Base-by-base conservation (phyloP, 2,888 invertebrate species). In the Exephanes ischioxanthus region DNA sequence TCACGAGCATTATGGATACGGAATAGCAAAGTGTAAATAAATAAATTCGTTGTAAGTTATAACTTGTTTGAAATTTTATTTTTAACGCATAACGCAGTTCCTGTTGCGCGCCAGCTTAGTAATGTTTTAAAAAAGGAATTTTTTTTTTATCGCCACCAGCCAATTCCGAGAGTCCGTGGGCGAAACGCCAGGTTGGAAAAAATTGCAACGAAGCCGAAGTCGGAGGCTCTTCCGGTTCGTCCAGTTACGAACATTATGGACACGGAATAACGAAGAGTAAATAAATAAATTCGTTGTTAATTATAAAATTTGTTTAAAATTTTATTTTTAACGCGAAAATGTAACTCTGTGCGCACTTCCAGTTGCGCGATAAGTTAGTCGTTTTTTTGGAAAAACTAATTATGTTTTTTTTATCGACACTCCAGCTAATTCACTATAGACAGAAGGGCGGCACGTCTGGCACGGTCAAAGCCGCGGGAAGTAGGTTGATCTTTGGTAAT, bases 101-200 rank as follows among this genome's bases (percentile, higher is more conserved):
- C 7, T 6, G 1, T 37, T 37, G 37, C 37, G 7, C 37, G 7
- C 37, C 0, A 37, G 37, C 5, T 37, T 37, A 37, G 37, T 37
- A 6, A 7, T 6, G 5, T 37, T 37, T 6, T 0, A 0, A 6
- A 6, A 37, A 37, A 37, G 6, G 3, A 37, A 37, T 37, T 6
- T 37, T 37, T 3, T 30, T 1, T 37, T 37, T 37, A 7, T 37
- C 37, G 37, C 5, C 5, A 37, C 37, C 6, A 37, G 37, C 5
- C 19, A 14, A 68, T 67, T 48, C n/a, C 26, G 11, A 30, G 30
- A n/a, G 58, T 22, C 9, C 51, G 33, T 51, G 30, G 41, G 91
- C 92, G 94, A 90, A 88, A 90, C 86, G 68, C 82, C 0, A 90
- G 85, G 66, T 19, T 41, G 19, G 85, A 84, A 11, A 68, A 80